Evolutionary conservation across 2,888 invertebrate genomes (phyloP), one percentile per base, ranked within the genome.

Genomic region (Tachystola acroxantha): DNA sequence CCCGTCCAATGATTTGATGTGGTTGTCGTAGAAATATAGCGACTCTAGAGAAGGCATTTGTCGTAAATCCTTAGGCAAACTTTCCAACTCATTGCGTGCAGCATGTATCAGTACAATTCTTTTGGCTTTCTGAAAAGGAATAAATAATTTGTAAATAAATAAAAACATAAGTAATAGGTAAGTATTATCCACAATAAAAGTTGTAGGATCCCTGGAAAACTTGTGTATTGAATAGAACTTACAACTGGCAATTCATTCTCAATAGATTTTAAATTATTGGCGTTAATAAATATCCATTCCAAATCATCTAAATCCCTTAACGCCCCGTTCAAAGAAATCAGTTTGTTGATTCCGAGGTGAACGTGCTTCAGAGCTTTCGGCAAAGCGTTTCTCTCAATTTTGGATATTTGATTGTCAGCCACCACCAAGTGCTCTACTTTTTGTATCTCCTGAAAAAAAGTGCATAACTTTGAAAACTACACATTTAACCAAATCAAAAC

Each of bases 271-370:
- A 96, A 81, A 50, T 92, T 89, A 70, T 96, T 96, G 37, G 91
- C 88, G 62, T 94, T 94, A 33, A 95, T 90, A 51, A 94, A 92
- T 32, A 96, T 87, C 90, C 94, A 94, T 57, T 92, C 91, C 42
- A 96, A 76, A 42, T 92, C 89, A 42, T 91, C 89, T 32, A 95
- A 76, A 39, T 93, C 91, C 43, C 91, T 88, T n/a, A 95, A 70
- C 1, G 94, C 93, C n/a, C 92, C 92, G 63, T 95, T 95, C 36
- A 96, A 72, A 34, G 89, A 88, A 39, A 84, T 89, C 29, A 96
- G 82, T 55, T 91, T 89, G 73, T 96, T 95, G 7, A 92, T 88
- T 0, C 93, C 94, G 37, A 95, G 79, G 64, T 94, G 94, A 7
- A 95, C 76, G 34, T 92, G 91, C 34, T 89, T 89, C 30, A 95